Conservation (phyloP, 2,888 invertebrate species). For the Halocaridina rubra region DNA sequence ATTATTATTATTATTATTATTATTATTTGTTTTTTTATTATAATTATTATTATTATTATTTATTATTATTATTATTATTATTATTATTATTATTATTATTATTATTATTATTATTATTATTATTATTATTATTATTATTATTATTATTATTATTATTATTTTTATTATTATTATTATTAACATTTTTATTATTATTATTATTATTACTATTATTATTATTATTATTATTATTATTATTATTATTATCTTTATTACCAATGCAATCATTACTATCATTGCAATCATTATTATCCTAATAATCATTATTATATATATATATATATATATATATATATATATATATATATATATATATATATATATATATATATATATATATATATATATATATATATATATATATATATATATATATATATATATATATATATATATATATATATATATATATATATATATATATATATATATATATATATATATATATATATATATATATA, state of each 20-base stretch:
- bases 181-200: too few relatives aligned
- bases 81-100: too few relatives aligned
- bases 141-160: too few relatives aligned
- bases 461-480: constrained; percentile 9
- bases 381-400: neutral
- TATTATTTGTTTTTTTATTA: too few relatives aligned
- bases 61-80: too few relatives aligned
- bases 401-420: neutral
- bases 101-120: too few relatives aligned
- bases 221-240: too few relatives aligned
- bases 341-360: constrained; percentile 1
- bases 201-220: too few relatives aligned
- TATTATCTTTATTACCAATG: neutral
- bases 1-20: too few relatives aligned
- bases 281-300: neutral
- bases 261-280: neutral
- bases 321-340: constrained; percentile 6
- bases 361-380: neutral
- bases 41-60: too few relatives aligned
- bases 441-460: constrained; percentile 3
- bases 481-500: constrained; percentile 14
- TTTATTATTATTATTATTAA: too few relatives aligned
- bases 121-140: too few relatives aligned
- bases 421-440: constrained; percentile 5
- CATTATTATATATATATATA: neutral